Conservation (phyloP, 2,888 invertebrate genomes). For the Neoaliturus tenellus region DNA sequence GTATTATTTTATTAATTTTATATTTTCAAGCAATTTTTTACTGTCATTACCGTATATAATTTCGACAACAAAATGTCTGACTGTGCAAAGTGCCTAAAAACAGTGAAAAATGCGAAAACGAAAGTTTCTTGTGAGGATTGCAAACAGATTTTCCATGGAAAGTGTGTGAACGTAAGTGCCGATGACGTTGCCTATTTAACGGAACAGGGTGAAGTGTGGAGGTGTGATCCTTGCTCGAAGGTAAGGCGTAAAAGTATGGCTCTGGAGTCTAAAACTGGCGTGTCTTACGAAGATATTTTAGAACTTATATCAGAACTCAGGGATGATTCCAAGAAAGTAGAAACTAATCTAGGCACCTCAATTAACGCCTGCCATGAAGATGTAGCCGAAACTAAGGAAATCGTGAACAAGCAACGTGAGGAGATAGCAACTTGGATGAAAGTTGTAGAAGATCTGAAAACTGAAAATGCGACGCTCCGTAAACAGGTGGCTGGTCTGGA, state of each 20-base stretch:
- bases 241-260: constrained; percentile 15
- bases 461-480: constrained; percentile 2
- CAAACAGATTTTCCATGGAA: constrained; percentile 8
- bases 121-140: constrained; percentile 22
- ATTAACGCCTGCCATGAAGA: constrained; percentile 28
- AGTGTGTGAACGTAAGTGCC: neutral
- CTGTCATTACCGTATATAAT: too few species aligned
- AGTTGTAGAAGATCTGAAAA: neutral
- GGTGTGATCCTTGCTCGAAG: neutral
- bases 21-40: neutral
- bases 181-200: neutral
- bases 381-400: constrained; percentile 2
- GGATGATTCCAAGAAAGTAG: constrained; percentile 6
- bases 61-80: neutral
- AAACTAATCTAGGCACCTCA: constrained; percentile 13
- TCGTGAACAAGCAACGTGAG: neutral
- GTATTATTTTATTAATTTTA: neutral
- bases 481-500: constrained; percentile 20
- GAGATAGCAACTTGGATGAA: constrained; percentile 14
- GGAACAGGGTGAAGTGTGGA: constrained; percentile 28
- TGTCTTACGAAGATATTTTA: constrained; percentile 24
- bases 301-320: neutral
- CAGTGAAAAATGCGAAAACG: neutral
- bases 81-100: neutral
- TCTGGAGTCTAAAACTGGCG: constrained; percentile 3